Base-by-base conservation (phyloP, 2,797 vertebrate species). In the Menidia menidia region DNA sequence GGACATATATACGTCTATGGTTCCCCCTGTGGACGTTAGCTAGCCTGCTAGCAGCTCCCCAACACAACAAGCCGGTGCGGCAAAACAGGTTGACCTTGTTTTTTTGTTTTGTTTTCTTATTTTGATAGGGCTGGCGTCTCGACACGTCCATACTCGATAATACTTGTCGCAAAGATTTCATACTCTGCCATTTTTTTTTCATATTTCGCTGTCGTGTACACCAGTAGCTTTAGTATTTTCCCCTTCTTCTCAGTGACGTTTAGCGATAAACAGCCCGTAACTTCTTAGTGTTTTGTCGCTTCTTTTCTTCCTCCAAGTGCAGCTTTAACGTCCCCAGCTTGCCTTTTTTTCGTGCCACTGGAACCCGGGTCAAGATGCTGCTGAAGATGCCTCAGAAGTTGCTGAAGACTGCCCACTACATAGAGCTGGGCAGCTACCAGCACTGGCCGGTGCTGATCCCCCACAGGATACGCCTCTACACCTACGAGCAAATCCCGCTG, bases 381-480 rank as follows among this genome's bases (percentile, higher is more conserved):
- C 82, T 91, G 66, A 94, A 84, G 78, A 96, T 97, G 96, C 96
- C 96, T 52, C 89, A 91, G 73, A 98, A 97, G 91, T 87, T 96
- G 82, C 90, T 96, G 68, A 96, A 95, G 81, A 96, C 94, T 62
- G 93, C 95, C 31, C 96, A 97, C 82, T 98, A 97, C 92, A 97
- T 98, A 18, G 97, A 99, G 87, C 94, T 98, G 91, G 97, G 97
- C 65, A 94, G 95, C 81, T 97, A 97, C 84, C 97, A 98, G 79
- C 96, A 97, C 88, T 98, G 98, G 97, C 96, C 97, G 0, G 96
- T 98, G 64, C 91, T 99, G 66, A 90, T 98, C 19, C 96, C 97
- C 25, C 94, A 97, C 75, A 96, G 96, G 65, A 99, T 99, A 75
- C 93, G 97, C 11, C 92, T 98, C 11, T 99, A 98, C 93, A 98